Conservation (phyloP, 23 tunicate genomes). For the Corella eumyota region DNA sequence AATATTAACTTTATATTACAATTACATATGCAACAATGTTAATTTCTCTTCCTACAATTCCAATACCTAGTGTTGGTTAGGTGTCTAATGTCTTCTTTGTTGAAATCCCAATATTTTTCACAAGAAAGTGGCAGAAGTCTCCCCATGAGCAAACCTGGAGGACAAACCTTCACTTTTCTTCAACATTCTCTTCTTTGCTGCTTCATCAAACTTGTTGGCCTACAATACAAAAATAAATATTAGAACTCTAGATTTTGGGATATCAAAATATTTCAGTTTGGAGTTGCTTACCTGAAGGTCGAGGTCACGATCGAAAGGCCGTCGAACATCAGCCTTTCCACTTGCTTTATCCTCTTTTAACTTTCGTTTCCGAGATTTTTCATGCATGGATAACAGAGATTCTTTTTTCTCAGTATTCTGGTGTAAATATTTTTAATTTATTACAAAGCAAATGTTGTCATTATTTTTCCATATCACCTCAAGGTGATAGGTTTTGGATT, state of each 20-base stretch:
- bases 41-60: neutral
- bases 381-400: constrained; percentile 76
- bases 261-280: neutral
- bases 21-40: neutral
- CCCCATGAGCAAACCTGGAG: constrained; percentile 71
- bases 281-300: constrained; percentile 52
- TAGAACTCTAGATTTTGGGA: neutral
- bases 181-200: constrained; percentile 73
- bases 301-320: constrained; percentile 88
- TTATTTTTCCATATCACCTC: too few species aligned
- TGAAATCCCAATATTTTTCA: too few species aligned
- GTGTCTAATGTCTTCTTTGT: neutral
- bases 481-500: too few species aligned
- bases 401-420: constrained; percentile 21
- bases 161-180: constrained; percentile 55
- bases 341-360: constrained; percentile 54
- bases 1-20: too few species aligned
- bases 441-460: neutral
- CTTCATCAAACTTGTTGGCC: constrained; percentile 69
- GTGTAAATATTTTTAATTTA: too few species aligned
- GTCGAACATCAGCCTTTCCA: constrained; percentile 36
- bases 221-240: neutral
- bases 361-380: constrained; percentile 67
- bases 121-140: constrained; percentile 57
- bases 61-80: neutral